Evolutionary conservation across 1,140 invertebrate species (phyloP).

Genomic region (Penaeus japonicus): DNA sequence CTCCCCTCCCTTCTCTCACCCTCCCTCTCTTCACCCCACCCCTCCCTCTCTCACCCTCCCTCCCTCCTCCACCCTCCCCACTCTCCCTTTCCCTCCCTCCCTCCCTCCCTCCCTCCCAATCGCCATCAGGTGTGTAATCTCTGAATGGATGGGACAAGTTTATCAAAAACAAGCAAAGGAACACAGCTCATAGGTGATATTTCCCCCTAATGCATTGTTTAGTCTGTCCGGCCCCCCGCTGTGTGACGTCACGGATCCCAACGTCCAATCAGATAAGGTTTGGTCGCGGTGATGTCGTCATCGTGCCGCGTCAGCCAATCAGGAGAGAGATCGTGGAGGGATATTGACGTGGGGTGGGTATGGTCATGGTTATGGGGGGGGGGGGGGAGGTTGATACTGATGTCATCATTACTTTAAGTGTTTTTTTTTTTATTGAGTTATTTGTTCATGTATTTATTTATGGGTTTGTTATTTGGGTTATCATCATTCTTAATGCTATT

Average conservation of each 20-base stretch:
- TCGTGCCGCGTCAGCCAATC: conserved; percentile 6
- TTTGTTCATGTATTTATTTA: too few relatives aligned
- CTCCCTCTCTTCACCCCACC: neutral
- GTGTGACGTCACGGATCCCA: conserved; percentile 15
- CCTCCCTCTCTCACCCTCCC: neutral
- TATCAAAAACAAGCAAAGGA: conserved; percentile 23
- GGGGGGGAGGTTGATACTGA: too few relatives aligned
- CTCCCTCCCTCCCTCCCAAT: neutral
- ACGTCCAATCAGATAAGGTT: conserved; percentile 18
- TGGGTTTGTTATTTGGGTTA: too few relatives aligned
- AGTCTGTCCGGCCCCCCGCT: neutral
- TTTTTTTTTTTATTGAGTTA: too few relatives aligned
- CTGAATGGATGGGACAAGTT: conserved; percentile 19
- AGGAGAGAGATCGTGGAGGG: neutral
- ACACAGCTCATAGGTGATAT: neutral
- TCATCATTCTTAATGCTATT: too few relatives aligned
- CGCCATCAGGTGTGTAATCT: neutral
- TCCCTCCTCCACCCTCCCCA: neutral
- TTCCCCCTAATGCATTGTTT: conserved; percentile 11
- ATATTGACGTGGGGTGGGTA: neutral
- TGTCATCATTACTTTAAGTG: too few relatives aligned
- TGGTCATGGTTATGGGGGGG: too few relatives aligned
- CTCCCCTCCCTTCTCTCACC: neutral
- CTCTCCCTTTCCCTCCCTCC: neutral
- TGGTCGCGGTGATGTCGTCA: neutral